A percentile compares a stretch with the other conserved stretches of the same genome.
phyloP scores from a whole-genome alignment of 1,140 invertebrate species.

The Orius laevigatus region DNA sequence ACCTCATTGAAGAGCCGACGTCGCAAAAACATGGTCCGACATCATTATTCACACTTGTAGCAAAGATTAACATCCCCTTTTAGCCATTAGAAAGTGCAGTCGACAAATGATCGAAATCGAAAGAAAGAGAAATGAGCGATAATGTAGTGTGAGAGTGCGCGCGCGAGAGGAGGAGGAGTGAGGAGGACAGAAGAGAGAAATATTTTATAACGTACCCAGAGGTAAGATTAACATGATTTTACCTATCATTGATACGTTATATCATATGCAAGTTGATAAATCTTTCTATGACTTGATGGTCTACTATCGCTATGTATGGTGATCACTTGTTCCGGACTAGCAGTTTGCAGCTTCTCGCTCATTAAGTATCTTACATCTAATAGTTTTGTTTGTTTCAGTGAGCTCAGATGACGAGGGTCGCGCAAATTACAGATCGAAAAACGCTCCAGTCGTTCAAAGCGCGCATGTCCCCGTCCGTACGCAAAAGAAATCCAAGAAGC shows the following conservation, averaged over 20 bases:
- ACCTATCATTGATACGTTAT: neutral
- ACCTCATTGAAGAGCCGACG: slow-evolving; percentile 68
- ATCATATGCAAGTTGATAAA: too few relatives aligned
- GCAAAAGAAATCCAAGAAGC: slow-evolving; percentile 83
- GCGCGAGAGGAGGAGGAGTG: slow-evolving; percentile 28
- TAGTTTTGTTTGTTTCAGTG: neutral
- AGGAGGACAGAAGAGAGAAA: slow-evolving; percentile 34
- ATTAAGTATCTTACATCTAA: too few relatives aligned
- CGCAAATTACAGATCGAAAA: slow-evolving; percentile 4
- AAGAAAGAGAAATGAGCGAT: slow-evolving; percentile 34
- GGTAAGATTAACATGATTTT: neutral
- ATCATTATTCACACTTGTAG: neutral
- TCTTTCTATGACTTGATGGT: too few relatives aligned
- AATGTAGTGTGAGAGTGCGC: slow-evolving; percentile 23
- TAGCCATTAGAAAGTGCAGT: slow-evolving; percentile 42
- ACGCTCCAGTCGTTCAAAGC: slow-evolving; percentile 38
- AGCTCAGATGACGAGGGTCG: slow-evolving; percentile 19
- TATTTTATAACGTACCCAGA: slow-evolving; percentile 15
- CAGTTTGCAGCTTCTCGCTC: too few relatives aligned
- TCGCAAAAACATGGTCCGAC: slow-evolving; percentile 44
- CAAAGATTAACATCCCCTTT: slow-evolving; percentile 7
- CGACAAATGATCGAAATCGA: slow-evolving; percentile 46
- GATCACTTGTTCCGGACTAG: too few relatives aligned
- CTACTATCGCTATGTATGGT: too few relatives aligned
- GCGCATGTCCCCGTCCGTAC: slow-evolving; percentile 72